phyloP scores from a whole-genome alignment of 2,888 invertebrate species.

The Eupeodes latifasciatus region DNA sequence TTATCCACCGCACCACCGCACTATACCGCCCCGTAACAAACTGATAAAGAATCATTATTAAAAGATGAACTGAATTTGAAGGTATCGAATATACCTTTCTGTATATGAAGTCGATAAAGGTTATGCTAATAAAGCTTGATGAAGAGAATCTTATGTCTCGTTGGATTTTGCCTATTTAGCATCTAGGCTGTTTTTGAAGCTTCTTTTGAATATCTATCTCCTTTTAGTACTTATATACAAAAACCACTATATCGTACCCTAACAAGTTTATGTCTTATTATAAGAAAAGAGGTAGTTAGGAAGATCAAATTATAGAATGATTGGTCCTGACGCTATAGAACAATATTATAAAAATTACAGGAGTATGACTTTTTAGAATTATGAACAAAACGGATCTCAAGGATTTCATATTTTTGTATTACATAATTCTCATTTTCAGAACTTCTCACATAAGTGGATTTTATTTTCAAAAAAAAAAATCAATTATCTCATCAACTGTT shows the following conservation, averaged over 20 bases:
- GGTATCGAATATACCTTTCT: not conserved
- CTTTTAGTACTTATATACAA: not conserved
- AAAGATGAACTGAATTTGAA: conserved; percentile 19
- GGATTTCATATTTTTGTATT: too few species aligned
- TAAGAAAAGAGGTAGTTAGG: too few species aligned
- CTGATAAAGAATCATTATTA: conserved; percentile 40
- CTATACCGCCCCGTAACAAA: not conserved
- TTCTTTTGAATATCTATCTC: not conserved
- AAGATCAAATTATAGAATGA: too few species aligned
- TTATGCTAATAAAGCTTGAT: conserved; percentile 30
- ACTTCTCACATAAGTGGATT: too few species aligned
- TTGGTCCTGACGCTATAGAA: too few species aligned
- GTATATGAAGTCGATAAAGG: conserved; percentile 21
- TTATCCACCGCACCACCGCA: not conserved
- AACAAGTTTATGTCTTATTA: not conserved
- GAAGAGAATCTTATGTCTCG: conserved; percentile 6
- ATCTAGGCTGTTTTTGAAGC: not conserved
- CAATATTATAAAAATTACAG: too few species aligned
- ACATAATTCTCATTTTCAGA: too few species aligned
- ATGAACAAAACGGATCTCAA: too few species aligned
- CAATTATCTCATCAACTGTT: conserved; percentile 41
- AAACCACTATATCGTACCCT: not conserved
- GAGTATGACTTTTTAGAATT: too few species aligned
- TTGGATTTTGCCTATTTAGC: conserved; percentile 23
- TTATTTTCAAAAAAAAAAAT: conserved; percentile 7